Percentiles rank a stretch among this genome's conserved stretches.
Conservation (phyloP, 2,888 invertebrate genomes). For the Thera obeliscata region DNA sequence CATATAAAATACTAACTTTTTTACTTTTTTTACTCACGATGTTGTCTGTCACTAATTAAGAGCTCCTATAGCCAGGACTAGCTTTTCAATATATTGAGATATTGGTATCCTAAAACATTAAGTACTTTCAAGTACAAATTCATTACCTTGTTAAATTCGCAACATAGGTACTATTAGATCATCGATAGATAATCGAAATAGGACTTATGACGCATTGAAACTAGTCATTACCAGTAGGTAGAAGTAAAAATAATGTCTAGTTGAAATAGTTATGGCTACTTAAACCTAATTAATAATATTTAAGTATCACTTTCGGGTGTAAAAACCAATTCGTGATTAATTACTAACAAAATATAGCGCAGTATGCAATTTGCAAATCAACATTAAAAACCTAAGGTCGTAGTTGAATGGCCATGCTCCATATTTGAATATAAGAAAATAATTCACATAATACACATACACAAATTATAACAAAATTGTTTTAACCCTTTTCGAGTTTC, state of each 20-base stretch:
- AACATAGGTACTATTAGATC: conserved; percentile 9
- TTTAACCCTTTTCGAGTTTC: too few relatives aligned
- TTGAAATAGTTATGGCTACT: too few relatives aligned
- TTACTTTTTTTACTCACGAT: too few relatives aligned
- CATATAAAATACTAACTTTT: too few relatives aligned
- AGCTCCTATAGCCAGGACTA: too few relatives aligned
- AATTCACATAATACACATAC: too few relatives aligned
- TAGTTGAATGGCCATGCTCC: not conserved
- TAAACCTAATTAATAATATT: conserved; percentile 7
- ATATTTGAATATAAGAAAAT: not conserved
- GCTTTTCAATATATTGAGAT: too few relatives aligned
- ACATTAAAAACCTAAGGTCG: not conserved
- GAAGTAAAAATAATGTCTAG: conserved; percentile 10
- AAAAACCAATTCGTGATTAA: conserved; percentile 8
- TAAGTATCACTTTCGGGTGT: conserved; percentile 21
- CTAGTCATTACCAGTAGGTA: conserved; percentile 12
- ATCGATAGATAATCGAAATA: conserved; percentile 4
- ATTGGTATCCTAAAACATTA: not conserved
- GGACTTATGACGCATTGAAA: conserved; percentile 13
- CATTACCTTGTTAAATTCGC: not conserved
- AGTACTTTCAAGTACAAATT: not conserved
- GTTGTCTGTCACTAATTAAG: too few relatives aligned
- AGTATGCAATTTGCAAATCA: conserved; percentile 15
- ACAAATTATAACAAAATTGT: too few relatives aligned
- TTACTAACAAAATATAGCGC: conserved; percentile 6